These are phyloP conservation scores for Ischnura elegans DNA, from an alignment of 2,888 invertebrate species.

Conservation along the genomic window DNA sequence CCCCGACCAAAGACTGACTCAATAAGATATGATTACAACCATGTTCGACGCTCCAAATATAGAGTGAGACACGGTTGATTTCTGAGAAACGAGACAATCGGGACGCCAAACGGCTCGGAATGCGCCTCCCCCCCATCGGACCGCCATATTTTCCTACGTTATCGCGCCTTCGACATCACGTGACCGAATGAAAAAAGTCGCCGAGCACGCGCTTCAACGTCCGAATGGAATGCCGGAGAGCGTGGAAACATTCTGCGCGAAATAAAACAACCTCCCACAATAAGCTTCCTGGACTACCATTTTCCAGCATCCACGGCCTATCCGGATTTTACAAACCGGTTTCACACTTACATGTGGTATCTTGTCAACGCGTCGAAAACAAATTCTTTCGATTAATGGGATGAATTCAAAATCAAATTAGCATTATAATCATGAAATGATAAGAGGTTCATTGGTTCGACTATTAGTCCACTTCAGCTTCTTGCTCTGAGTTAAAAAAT, in stretches of 20 bases:
- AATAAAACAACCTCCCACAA: not conserved
- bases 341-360: no score
- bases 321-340: not conserved
- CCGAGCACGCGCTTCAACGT: not conserved
- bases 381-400: no score
- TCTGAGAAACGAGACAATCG: conserved; percentile 9
- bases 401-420: no score
- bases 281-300: not conserved
- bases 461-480: no score
- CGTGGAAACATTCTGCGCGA: not conserved
- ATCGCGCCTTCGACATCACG: not conserved
- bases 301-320: not conserved
- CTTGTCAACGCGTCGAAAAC: no score
- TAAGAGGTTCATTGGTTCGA: no score
- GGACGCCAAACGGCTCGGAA: not conserved
- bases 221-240: not conserved
- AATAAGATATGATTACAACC: no score
- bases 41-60: no score
- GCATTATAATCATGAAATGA: no score
- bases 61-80: not conserved
- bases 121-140: not conserved
- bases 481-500: no score
- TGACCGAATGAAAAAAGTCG: not conserved
- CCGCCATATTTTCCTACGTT: conserved; percentile 6
- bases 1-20: no score